These are phyloP conservation scores for Astropecten irregularis DNA, from an alignment of 53 echinoderm and acorn worm species.

Conservation along the genomic window DNA sequence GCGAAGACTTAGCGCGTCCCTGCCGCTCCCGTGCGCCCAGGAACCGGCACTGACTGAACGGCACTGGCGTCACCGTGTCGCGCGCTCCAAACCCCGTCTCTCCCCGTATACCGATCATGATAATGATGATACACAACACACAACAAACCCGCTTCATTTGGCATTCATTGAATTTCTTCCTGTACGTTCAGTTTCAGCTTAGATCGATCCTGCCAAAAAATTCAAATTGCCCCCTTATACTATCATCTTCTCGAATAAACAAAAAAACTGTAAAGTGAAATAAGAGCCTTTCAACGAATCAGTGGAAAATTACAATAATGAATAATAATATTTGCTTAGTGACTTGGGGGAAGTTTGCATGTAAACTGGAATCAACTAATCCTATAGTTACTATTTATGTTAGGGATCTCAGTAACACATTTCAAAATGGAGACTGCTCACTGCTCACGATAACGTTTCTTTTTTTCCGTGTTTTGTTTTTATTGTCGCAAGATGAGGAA, in stretches of 20 bases:
- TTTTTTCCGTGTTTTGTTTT: too few relatives aligned
- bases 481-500: too few relatives aligned
- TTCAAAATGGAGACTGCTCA: too few relatives aligned
- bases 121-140: conserved; percentile 8
- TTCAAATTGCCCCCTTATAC: conserved; percentile 39
- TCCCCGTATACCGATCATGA: too few relatives aligned
- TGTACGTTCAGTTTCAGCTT: conserved; percentile 35
- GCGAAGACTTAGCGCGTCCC: conserved; percentile 37
- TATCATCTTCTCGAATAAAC: conserved; percentile 11
- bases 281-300: background rate
- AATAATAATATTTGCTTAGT: too few relatives aligned
- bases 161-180: conserved; percentile 53
- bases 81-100: conserved; percentile 26
- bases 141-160: conserved; percentile 38
- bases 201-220: conserved; percentile 32
- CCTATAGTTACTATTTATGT: too few relatives aligned
- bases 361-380: too few relatives aligned
- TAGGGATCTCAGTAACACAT: too few relatives aligned
- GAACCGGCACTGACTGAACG: conserved; percentile 16
- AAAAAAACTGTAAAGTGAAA: background rate
- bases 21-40: background rate
- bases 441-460: too few relatives aligned
- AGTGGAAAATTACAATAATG: too few relatives aligned
- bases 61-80: conserved; percentile 44
- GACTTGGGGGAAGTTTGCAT: too few relatives aligned